Conservation (phyloP, 2,797 vertebrate genomes). For the Sebastes paucispinis region DNA sequence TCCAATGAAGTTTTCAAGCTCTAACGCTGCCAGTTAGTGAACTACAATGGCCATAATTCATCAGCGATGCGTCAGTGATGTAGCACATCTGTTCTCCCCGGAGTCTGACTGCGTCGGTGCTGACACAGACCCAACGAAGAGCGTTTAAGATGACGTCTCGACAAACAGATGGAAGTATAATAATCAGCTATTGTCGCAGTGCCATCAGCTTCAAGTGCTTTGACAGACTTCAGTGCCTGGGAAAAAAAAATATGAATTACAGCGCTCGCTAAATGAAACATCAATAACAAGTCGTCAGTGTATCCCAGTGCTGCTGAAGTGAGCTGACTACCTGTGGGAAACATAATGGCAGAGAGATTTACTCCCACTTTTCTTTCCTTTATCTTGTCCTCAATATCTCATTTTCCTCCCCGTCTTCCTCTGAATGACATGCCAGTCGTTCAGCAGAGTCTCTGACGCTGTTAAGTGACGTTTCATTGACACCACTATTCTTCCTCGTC, state of each 20-base stretch:
- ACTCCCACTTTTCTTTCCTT: not conserved
- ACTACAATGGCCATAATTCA: constrained; percentile 44
- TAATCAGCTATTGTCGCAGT: constrained; percentile 35
- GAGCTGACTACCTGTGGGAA: constrained; percentile 31
- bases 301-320: not conserved
- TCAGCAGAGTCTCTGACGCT: constrained; percentile 23
- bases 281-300: constrained; percentile 12
- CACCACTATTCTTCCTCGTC: not conserved
- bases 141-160: constrained; percentile 4
- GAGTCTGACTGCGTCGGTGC: constrained; percentile 17
- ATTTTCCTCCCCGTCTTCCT: not conserved
- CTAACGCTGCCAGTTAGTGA: constrained; percentile 9
- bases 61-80: constrained; percentile 15
- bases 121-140: constrained; percentile 24
- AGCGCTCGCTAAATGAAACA: constrained; percentile 25
- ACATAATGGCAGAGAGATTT: constrained; percentile 12
- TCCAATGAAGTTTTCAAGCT: not conserved
- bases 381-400: not conserved
- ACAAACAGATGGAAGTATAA: constrained; percentile 59
- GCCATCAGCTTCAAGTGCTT: constrained; percentile 30
- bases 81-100: constrained; percentile 51
- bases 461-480: constrained; percentile 19
- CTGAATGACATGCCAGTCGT: constrained; percentile 37
- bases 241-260: not conserved
- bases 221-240: constrained; percentile 22